Evolutionary conservation across 2,113 vertebrate species (phyloP).

Genomic region (Pachypanchax playfairii): DNA sequence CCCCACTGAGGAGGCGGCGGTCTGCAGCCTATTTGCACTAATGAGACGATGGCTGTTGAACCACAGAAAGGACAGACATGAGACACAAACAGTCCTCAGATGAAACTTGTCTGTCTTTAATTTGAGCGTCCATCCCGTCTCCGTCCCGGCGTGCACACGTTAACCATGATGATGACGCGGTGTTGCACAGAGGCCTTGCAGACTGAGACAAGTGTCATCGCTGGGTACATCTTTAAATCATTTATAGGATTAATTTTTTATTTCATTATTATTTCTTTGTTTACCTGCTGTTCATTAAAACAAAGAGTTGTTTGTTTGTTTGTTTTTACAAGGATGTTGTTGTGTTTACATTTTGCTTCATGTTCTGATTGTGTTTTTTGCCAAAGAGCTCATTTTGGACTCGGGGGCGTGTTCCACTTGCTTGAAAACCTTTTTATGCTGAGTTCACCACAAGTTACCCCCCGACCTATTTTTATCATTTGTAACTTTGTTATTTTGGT

Average conservation of each 20-base stretch:
- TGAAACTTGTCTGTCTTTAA: too few species aligned
- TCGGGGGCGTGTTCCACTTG: constrained; percentile 48
- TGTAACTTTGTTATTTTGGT: constrained; percentile 48
- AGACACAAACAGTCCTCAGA: too few species aligned
- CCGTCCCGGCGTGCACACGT: too few species aligned
- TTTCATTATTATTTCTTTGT: constrained; percentile 36
- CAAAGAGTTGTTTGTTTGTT: constrained; percentile 39
- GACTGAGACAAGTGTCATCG: constrained; percentile 69
- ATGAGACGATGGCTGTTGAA: too few species aligned
- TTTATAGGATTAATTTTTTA: constrained; percentile 30
- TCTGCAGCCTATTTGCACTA: too few species aligned
- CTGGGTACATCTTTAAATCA: constrained; percentile 67
- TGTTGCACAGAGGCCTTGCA: constrained; percentile 76
- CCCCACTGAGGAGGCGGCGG: too few species aligned
- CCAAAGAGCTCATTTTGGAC: constrained; percentile 78
- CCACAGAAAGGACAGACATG: too few species aligned
- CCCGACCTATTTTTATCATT: constrained; percentile 25
- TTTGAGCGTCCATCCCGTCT: too few species aligned
- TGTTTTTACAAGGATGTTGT: constrained; percentile 36
- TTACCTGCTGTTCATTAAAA: constrained; percentile 50
- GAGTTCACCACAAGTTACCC: constrained; percentile 44
- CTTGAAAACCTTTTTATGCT: constrained; percentile 40
- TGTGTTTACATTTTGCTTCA: constrained; percentile 60
- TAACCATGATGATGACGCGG: too few species aligned
- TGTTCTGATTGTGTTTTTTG: constrained; percentile 64